Evolutionary conservation across 2,888 invertebrate species (phyloP).

Genomic region (Chrysomela aeneicollis): DNA sequence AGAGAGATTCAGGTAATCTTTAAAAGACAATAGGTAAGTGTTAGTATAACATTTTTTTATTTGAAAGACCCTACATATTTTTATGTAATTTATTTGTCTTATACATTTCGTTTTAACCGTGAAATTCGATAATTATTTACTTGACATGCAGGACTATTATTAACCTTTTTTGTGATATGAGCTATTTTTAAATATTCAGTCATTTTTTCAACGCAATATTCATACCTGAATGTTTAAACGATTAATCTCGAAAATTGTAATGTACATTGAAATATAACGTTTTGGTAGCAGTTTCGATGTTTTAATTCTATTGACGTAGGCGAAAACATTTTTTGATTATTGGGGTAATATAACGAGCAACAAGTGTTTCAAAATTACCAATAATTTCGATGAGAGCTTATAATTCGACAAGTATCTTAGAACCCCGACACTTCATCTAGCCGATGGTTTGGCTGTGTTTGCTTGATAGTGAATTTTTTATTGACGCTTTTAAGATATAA

Average conservation of each 20-base stretch:
- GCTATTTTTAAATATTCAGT: slow-evolving; percentile 51
- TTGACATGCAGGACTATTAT: slow-evolving; percentile 40
- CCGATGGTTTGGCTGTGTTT: too few species aligned
- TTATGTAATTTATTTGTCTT: slow-evolving; percentile 38
- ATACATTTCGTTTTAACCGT: slow-evolving; percentile 21
- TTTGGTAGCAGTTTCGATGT: slow-evolving; percentile 36
- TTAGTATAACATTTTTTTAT: slow-evolving; percentile 44
- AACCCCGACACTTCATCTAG: too few species aligned
- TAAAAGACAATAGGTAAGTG: slow-evolving; percentile 53
- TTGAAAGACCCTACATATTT: slow-evolving; percentile 36
- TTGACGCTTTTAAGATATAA: too few species aligned
- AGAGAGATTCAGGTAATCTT: slow-evolving; percentile 31
- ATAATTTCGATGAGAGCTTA: too few species aligned
- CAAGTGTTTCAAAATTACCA: too few species aligned
- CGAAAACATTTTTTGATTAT: neutral
- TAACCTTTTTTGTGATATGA: slow-evolving; percentile 59
- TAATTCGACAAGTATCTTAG: too few species aligned
- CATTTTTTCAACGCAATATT: slow-evolving; percentile 56
- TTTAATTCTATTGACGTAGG: slow-evolving; percentile 11
- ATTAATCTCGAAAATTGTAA: slow-evolving; percentile 50
- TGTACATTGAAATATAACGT: slow-evolving; percentile 55
- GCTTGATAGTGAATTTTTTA: too few species aligned
- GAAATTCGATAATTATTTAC: neutral
- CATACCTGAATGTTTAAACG: slow-evolving; percentile 54
- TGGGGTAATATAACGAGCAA: too few species aligned